Evolutionary conservation across 1,140 invertebrate species (phyloP).

Genomic region (Adelges cooleyi): DNA sequence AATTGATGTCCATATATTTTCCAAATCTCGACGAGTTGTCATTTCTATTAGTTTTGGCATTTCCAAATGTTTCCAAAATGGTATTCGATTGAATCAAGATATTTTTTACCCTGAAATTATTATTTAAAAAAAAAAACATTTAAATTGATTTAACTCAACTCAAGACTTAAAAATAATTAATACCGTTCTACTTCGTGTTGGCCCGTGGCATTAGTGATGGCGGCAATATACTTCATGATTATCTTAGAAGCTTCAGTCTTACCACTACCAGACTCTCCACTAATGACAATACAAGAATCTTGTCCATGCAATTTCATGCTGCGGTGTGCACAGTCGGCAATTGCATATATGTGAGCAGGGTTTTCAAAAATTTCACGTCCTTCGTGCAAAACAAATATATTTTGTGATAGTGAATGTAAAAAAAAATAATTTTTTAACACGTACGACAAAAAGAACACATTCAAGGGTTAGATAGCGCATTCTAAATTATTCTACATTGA

Average conservation of each 20-base stretch:
- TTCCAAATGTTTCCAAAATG: slow-evolving; percentile 92
- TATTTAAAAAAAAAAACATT: background rate
- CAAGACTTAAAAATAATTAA: background rate
- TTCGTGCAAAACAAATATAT: slow-evolving; percentile 35
- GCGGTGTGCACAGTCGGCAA: slow-evolving; percentile 86
- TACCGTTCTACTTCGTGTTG: slow-evolving; percentile 91
- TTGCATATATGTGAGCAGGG: slow-evolving; percentile 86
- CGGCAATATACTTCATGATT: slow-evolving; percentile 98
- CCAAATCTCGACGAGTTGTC: slow-evolving; percentile 96
- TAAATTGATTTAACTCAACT: background rate
- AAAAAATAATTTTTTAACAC: too few relatives aligned
- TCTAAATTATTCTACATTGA: too few relatives aligned
- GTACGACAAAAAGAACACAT: too few relatives aligned
- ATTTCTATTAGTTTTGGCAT: slow-evolving; percentile 94
- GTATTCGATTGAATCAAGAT: slow-evolving; percentile 91
- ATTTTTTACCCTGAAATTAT: slow-evolving; percentile 77
- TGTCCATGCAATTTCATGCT: slow-evolving; percentile 77
- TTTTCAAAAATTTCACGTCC: slow-evolving; percentile 86
- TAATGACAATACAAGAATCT: slow-evolving; percentile 93
- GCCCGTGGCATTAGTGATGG: slow-evolving; percentile 82
- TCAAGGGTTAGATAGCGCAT: too few relatives aligned
- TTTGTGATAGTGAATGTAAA: background rate
- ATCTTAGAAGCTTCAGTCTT: slow-evolving; percentile 98
- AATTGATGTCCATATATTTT: slow-evolving; percentile 99
- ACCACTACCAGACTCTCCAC: slow-evolving; percentile 89